Percentiles rank a stretch among this genome's conserved stretches.
Conservation (phyloP, 2,797 vertebrate genomes). For the Oceanodroma leucorhoa region DNA sequence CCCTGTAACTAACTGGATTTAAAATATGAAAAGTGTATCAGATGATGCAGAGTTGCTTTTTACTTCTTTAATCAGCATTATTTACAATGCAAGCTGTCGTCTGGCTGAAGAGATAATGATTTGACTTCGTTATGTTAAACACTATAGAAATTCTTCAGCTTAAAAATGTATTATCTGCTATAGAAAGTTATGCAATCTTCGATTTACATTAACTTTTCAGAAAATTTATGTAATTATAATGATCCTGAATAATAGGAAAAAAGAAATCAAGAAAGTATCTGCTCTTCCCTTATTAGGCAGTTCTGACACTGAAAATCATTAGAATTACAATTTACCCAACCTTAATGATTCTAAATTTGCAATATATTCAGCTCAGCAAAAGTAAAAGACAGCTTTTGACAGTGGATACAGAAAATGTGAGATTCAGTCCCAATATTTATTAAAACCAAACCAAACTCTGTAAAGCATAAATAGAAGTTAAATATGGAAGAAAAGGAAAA, state of each 20-base stretch:
- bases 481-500: neutral
- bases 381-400: neutral
- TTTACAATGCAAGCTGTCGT: neutral
- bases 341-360: neutral
- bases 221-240: neutral
- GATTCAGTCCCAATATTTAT: neutral
- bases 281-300: neutral
- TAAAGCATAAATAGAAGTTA: constrained; percentile 11
- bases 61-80: neutral
- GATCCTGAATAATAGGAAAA: neutral
- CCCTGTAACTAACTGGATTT: neutral
- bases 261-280: neutral
- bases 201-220: neutral
- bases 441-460: neutral
- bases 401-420: neutral
- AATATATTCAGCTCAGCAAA: neutral
- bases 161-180: neutral
- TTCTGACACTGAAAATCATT: neutral
- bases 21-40: neutral
- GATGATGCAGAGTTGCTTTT: neutral
- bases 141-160: neutral
- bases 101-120: neutral
- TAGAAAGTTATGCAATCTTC: neutral
- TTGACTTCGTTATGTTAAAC: neutral
- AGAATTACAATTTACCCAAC: neutral